Evolutionary conservation across 2,797 vertebrate species (phyloP).

Genomic region (Poecile montanus): DNA sequence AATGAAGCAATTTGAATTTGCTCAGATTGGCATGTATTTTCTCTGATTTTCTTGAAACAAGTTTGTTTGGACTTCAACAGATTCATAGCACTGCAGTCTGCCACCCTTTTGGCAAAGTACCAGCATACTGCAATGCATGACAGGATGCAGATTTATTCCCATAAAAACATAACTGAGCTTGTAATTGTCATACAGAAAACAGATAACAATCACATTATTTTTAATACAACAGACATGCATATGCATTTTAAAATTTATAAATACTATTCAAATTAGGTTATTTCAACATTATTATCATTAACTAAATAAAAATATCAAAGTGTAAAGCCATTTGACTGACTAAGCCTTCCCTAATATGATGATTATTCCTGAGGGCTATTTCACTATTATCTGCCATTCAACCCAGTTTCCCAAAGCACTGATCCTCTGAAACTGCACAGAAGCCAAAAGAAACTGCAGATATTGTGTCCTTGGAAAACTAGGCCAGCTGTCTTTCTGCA

Average conservation of each 20-base stretch:
- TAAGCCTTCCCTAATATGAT: conserved; percentile 11
- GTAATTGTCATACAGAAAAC: background rate
- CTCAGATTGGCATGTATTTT: background rate
- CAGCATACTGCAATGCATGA: background rate
- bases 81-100: background rate
- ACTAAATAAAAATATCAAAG: conserved; percentile 5
- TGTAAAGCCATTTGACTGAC: background rate
- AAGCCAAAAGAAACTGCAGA: background rate
- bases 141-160: background rate
- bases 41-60: background rate
- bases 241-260: background rate
- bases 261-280: background rate
- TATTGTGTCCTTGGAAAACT: background rate
- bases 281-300: background rate
- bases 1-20: background rate
- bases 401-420: conserved; percentile 7
- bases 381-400: conserved; percentile 6
- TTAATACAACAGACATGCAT: background rate
- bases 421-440: background rate
- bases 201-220: background rate
- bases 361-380: conserved; percentile 8
- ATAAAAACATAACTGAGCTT: background rate
- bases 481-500: background rate
- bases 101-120: background rate
- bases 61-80: background rate